Conservation (phyloP, 2,888 invertebrate species). For the Erpobdella octoculata region DNA sequence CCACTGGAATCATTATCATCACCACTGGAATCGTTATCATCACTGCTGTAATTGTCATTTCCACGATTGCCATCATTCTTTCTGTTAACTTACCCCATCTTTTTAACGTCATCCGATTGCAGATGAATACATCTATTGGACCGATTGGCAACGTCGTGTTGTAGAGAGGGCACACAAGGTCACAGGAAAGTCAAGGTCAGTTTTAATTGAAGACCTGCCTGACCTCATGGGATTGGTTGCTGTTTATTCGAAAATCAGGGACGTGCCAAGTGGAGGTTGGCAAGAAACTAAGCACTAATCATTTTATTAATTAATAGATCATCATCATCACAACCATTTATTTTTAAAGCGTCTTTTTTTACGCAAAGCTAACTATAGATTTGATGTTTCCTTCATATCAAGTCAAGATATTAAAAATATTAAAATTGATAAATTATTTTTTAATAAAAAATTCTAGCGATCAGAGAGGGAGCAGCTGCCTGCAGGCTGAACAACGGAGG, state of each 20-base stretch:
- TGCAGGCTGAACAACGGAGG: conserved; percentile 72
- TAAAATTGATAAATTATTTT: not conserved
- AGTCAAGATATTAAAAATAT: not conserved
- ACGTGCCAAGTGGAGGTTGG: conserved; percentile 40
- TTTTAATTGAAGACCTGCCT: conserved; percentile 69
- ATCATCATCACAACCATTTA: not conserved
- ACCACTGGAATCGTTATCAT: too few species aligned
- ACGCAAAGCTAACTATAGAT: not conserved
- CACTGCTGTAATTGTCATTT: too few species aligned
- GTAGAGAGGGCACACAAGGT: conserved; percentile 81
- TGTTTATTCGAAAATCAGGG: conserved; percentile 53
- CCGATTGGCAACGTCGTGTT: conserved; percentile 84
- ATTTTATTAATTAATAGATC: not conserved
- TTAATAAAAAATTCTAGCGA: too few species aligned
- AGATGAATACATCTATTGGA: conserved; percentile 89
- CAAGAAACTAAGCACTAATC: too few species aligned
- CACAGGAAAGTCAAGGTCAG: conserved; percentile 58
- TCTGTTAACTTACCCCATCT: not conserved
- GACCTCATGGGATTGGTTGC: conserved; percentile 90
- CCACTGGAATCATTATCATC: too few species aligned
- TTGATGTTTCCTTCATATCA: too few species aligned
- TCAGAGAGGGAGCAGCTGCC: too few species aligned
- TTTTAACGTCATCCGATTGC: conserved; percentile 45
- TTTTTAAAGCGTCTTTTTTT: not conserved
- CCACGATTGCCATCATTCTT: not conserved